Evolutionary conservation across 2,797 vertebrate genomes (phyloP).

Genomic region (Gymnodraco acuticeps): DNA sequence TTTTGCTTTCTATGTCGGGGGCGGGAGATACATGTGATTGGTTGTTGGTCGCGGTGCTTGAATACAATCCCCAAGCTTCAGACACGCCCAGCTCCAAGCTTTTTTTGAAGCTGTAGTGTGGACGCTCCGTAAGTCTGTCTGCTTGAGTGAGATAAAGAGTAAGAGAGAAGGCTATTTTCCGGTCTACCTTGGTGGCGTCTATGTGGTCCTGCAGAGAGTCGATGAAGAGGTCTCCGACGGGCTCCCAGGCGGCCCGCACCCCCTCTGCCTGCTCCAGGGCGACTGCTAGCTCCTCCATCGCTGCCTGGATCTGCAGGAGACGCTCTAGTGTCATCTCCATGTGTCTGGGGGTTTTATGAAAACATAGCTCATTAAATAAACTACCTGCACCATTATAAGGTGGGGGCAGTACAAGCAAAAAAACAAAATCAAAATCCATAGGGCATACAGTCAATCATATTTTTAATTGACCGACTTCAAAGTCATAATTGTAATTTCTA

Average conservation of each 20-base stretch:
- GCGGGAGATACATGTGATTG: too few species aligned
- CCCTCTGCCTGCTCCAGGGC: slow-evolving; percentile 93
- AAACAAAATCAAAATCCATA: slow-evolving; percentile 14
- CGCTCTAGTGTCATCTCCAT: slow-evolving; percentile 95
- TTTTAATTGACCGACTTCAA: too few species aligned
- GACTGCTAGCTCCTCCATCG: slow-evolving; percentile 91
- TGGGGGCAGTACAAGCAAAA: slow-evolving; percentile 6
- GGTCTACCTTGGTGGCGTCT: slow-evolving; percentile 93
- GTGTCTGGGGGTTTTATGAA: slow-evolving; percentile 78
- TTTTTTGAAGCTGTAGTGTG: too few species aligned
- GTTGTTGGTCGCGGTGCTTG: too few species aligned
- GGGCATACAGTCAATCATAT: slow-evolving; percentile 30
- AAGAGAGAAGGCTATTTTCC: not conserved
- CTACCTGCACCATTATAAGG: slow-evolving; percentile 4
- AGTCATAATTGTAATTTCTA: too few species aligned
- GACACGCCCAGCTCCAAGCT: too few species aligned
- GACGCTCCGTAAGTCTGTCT: too few species aligned
- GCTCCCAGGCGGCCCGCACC: slow-evolving; percentile 93
- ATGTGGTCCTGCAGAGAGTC: slow-evolving; percentile 98
- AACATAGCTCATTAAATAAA: slow-evolving; percentile 30
- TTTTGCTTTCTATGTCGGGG: too few species aligned
- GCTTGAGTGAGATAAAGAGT: slow-evolving; percentile 8
- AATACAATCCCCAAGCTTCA: too few species aligned
- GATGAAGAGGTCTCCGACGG: slow-evolving; percentile 97
- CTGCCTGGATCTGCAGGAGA: slow-evolving; percentile 92